Evolutionary conservation across 2,113 vertebrate genomes (phyloP), one percentile per base, ranked within the genome.

Genomic region (Pluvialis apricaria): DNA sequence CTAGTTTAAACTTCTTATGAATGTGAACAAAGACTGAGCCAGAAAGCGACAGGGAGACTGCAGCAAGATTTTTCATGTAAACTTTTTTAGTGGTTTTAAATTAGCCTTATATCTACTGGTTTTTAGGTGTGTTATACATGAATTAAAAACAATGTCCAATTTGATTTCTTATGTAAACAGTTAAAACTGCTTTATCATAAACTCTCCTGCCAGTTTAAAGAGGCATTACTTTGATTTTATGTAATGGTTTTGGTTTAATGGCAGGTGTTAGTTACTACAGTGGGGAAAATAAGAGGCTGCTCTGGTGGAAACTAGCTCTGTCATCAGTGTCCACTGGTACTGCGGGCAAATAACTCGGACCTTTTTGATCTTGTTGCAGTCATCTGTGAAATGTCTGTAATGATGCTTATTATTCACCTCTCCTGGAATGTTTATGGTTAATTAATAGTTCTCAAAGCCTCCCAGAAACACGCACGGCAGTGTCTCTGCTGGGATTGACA

Each of bases 361-460:
- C 75, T 96, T 90, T 96, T 97, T 97, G 94, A 96, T 96, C 86
- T 89, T 7, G 19, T 21, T 36, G 47, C 40, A 66, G 69, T 89
- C 90, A 87, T 52, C 86, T 86, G 31, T 10, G 82, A 90, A 45
- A 60, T 78, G 91, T 14, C 76, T 86, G 84, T 38, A 40, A 79
- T 52, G 79, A 88, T 79, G 93, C 86, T 90, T 12, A 24, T 97
- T 95, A 95, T 89, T 91, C 90, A 94, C 18, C 82, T 82, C 19
- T 70, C 58, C 82, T 45, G 93, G 91, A 88, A 95, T 94, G 95
- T 40, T 83, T 15, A 7, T 76, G 86, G 82, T 58, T 97, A 95
- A 94, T 97, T 94, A 92, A 75, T 95, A 34, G 82, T 22, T 92
- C 84, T 32, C 70, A 9, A 77, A 73, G 29, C 28, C 91, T 95